Evolutionary conservation across 2,888 invertebrate genomes (phyloP).

Genomic region (Rhabditophanes sp.): DNA sequence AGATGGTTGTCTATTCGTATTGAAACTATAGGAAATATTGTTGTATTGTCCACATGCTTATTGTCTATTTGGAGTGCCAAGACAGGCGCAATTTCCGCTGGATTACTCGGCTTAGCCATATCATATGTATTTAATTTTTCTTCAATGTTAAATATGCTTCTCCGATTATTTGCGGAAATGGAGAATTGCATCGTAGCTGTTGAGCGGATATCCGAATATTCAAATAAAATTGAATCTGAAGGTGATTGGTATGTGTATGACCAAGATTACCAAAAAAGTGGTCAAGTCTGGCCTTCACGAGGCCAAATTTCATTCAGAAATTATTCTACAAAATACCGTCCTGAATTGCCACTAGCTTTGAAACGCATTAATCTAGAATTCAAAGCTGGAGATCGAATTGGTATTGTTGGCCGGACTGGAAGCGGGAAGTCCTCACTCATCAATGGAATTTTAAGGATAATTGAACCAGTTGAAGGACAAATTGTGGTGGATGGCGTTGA

Average conservation of each 20-base stretch:
- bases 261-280: slow-evolving; percentile 7
- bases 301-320: slow-evolving; percentile 39
- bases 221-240: slow-evolving; percentile 51
- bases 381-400: slow-evolving; percentile 52
- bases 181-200: slow-evolving; percentile 93
- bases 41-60: slow-evolving; percentile 74
- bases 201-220: slow-evolving; percentile 86
- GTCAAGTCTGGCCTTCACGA: slow-evolving; percentile 37
- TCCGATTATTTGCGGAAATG: slow-evolving; percentile 83
- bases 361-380: slow-evolving; percentile 57
- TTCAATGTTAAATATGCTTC: slow-evolving; percentile 82
- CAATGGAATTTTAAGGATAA: slow-evolving; percentile 30
- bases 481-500: slow-evolving; percentile 28
- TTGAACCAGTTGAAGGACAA: slow-evolving; percentile 22
- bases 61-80: slow-evolving; percentile 60
- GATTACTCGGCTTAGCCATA: slow-evolving; percentile 50
- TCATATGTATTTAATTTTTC: slow-evolving; percentile 53
- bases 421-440: slow-evolving; percentile 31
- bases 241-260: slow-evolving; percentile 21
- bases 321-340: slow-evolving; percentile 35
- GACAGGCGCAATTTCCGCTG: slow-evolving; percentile 45
- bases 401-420: slow-evolving; percentile 45
- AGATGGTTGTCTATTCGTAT: slow-evolving; percentile 75
- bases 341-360: slow-evolving; percentile 59
- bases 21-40: slow-evolving; percentile 78